Percentiles rank a stretch among this genome's conserved stretches.
These are phyloP conservation scores for Listronotus oregonensis DNA, from an alignment of 1,140 invertebrate species.

Conservation along the genomic window DNA sequence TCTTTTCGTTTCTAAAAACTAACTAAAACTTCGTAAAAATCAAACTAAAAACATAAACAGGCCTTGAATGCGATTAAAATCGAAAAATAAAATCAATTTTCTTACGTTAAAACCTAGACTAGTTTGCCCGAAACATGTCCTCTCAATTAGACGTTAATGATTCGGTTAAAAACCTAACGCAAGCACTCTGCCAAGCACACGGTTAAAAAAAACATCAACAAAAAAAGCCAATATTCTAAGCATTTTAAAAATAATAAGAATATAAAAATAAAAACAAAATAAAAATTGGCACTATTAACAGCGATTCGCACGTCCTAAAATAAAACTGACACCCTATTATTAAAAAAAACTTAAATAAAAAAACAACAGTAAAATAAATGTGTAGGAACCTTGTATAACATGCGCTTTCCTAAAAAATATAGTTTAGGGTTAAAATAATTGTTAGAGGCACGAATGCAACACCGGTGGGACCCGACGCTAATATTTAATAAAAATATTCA, in stretches of 20 bases:
- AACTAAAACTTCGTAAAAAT: constrained; percentile 3
- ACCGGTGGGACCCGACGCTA: no score
- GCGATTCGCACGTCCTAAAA: constrained; percentile 18
- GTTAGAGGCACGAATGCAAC: constrained; percentile 3
- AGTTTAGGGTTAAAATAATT: constrained; percentile 1
- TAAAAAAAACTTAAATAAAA: constrained; percentile 13
- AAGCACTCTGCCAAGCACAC: constrained; percentile 16
- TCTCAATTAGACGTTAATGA: neutral
- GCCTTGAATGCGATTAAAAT: neutral
- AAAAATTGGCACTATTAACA: constrained; percentile 32
- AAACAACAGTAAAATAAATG: constrained; percentile 28
- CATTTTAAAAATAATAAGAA: constrained; percentile 15
- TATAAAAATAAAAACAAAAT: constrained; percentile 18
- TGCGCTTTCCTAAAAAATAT: constrained; percentile 20
- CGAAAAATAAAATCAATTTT: constrained; percentile 7
- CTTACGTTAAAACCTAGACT: constrained; percentile 11
- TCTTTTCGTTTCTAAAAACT: neutral
- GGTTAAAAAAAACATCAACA: constrained; percentile 16
- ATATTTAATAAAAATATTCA: no score
- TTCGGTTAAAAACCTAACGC: constrained; percentile 5
- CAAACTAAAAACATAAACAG: constrained; percentile 2
- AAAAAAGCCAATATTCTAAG: constrained; percentile 22
- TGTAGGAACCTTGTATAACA: constrained; percentile 28
- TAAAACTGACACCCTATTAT: constrained; percentile 9
- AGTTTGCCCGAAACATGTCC: constrained; percentile 13